Evolutionary conservation across 2,113 vertebrate genomes (phyloP), one percentile per base, ranked within the genome.

Genomic region (Heterocephalus glaber): DNA sequence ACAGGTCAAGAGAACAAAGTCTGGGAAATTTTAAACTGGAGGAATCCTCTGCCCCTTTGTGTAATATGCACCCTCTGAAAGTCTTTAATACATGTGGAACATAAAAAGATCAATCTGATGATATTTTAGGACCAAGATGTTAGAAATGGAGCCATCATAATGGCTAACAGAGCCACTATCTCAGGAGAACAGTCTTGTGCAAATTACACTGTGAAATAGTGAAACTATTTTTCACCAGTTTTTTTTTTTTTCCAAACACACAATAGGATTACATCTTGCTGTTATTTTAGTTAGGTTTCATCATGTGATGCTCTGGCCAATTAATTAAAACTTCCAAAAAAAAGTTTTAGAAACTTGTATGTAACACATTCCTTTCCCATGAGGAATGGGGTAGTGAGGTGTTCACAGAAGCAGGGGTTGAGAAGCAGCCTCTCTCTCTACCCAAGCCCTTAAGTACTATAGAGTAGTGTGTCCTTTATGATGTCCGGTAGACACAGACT

Each of bases 311-410:
- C 22, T 89, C 38, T 85, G 52, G 49, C 47, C 86, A 96, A 90
- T 86, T 66, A 95, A 93, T 85, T 65, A 63, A 84, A 33, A 90
- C 22, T 61, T 83, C 4, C 20, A 33, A 28, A 88, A 79, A 82
- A 35, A 63, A 47, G 11, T 84, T 80, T 86, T 61, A 16, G 93
- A 93, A 47, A 16, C 65, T 74, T 14, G 0, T n/a, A 24, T 35
- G 8, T 82, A 82, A 54, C 11, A 80, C 14, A 28, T 19, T 1
- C 4, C 68, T 70, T 86, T 60, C 6, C 35, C 1, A 3, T 60
- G n/a, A n/a, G n/a, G n/a, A n/a, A n/a, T n/a, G n/a, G n/a, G n/a
- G n/a, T 83, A 52, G 38, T 30, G 2, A 80, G 6, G n/a, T 54
- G 19, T 61, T 3, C 52, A 5, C 12, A 4, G 60, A 95, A 86